Conservation (phyloP, 1,140 invertebrate species). For the Helicorthomorpha holstii region DNA sequence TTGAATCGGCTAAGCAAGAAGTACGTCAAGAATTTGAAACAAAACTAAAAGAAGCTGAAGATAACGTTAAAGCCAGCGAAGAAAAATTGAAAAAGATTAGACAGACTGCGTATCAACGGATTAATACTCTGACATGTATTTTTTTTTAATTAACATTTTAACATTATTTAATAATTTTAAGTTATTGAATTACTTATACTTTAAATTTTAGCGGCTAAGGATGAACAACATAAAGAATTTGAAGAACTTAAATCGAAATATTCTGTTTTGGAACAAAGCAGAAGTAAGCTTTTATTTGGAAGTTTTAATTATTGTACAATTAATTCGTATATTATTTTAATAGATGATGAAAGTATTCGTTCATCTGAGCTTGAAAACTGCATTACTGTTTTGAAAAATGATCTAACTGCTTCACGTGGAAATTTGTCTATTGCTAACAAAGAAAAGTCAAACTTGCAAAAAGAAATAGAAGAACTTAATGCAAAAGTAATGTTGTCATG, state of each 20-base stretch:
- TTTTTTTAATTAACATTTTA: too few species aligned
- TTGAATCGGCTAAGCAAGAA: conserved; percentile 8
- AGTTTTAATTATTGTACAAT: too few species aligned
- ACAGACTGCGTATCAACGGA: conserved; percentile 13
- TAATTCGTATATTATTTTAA: too few species aligned
- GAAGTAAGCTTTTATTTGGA: too few species aligned
- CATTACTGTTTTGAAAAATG: background rate
- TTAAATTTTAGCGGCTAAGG: background rate
- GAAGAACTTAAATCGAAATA: too few species aligned
- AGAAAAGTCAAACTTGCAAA: background rate
- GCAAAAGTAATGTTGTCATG: background rate
- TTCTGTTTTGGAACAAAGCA: too few species aligned
- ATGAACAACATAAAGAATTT: background rate
- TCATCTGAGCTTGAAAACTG: too few species aligned
- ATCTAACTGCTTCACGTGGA: background rate
- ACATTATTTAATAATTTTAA: too few species aligned
- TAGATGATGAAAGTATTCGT: too few species aligned
- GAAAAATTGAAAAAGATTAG: conserved; percentile 1
- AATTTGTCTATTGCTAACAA: background rate
- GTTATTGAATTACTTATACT: too few species aligned
- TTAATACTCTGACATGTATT: too few species aligned
- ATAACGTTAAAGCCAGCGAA: conserved; percentile 8
- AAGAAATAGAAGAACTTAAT: background rate
- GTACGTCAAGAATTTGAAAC: conserved; percentile 13
- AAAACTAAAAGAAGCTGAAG: conserved; percentile 27